Evolutionary conservation across 2,888 invertebrate genomes (phyloP), one percentile per base, ranked within the genome.

Genomic region (Trisateles emortualis): DNA sequence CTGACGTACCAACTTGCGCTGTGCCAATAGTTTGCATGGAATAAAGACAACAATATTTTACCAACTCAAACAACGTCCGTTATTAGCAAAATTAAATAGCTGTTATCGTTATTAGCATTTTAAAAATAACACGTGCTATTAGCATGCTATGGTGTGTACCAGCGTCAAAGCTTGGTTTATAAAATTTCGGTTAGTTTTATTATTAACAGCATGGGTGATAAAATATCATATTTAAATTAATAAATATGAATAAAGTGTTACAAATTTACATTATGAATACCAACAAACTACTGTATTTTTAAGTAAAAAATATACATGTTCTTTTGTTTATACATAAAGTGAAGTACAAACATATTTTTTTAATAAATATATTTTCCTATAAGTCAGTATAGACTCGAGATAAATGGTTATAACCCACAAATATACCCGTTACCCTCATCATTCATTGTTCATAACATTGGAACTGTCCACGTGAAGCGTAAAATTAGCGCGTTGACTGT

Each of bases 1-100:
- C 52, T 24, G 44, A 92, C 92, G 84, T 92, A 92, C 92, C 92
- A 80, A 92, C 92, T 92, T 92, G 92, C 78, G 92, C 92, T 92
- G 92, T 87, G 86, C 77, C 81, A 78, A 76, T 72, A 72, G 86
- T 72, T 76, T 78, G 88, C 88, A 89, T 89, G 88, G 76, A 89
- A 89, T 84, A 78, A 78, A 94, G 97, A 98, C 81, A 66, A 59
- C 42, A 59, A 46, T 42, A 56, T 60, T 63, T 56, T 59, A 52
- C 45, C 44, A 46, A 14, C 44, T 53, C 41, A 63, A 59, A 68
- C 53, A 13, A 24, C 5, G n/a, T 29, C 39, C 35, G 26, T 39
- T 65, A 60, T 59, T 62, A 62, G 52, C 55, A 57, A 26, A 60
- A 54, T 51, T 54, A 49, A 26, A 32, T 41, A 54, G 51, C 52